Conservation (phyloP, 2,888 invertebrate genomes). For the Ellobium chinense region DNA sequence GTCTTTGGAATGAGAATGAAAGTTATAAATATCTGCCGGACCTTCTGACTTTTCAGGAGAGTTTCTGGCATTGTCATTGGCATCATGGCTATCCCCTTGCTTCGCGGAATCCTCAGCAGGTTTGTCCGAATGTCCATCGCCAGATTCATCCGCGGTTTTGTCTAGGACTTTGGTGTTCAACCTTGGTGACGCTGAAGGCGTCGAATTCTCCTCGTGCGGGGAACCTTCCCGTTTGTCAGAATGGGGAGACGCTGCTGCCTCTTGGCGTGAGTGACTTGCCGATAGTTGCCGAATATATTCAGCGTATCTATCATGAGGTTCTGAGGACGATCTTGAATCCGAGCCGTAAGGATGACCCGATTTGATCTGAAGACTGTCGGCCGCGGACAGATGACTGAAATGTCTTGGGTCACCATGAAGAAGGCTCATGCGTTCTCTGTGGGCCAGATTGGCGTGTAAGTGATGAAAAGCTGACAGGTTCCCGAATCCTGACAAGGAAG, state of each 20-base stretch:
- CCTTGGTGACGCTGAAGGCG: not conserved
- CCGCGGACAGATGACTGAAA: not conserved
- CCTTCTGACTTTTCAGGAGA: not conserved
- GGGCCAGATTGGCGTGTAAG: not conserved
- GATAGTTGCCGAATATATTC: slow-evolving; percentile 34
- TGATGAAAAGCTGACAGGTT: slow-evolving; percentile 20
- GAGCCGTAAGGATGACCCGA: slow-evolving; percentile 1
- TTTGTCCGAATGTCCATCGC: not conserved
- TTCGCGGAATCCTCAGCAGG: not conserved
- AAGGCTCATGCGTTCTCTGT: not conserved
- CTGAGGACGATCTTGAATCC: not conserved
- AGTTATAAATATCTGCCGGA: not conserved
- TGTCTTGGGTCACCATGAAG: not conserved
- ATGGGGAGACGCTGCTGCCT: not conserved
- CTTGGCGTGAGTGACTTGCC: not conserved
- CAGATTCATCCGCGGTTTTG: not conserved
- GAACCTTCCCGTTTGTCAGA: not conserved
- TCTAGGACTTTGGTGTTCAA: not conserved
- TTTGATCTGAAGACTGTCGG: not conserved
- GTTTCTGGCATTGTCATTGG: not conserved
- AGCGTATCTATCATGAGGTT: not conserved
- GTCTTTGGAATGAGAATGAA: slow-evolving; percentile 11
- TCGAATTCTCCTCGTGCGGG: not conserved
- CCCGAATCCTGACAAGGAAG: not conserved
- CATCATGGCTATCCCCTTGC: not conserved